Percentiles rank a stretch among this genome's conserved stretches.
phyloP scores from a whole-genome alignment of 2,113 vertebrate species.

The Pygoscelis antarcticus region DNA sequence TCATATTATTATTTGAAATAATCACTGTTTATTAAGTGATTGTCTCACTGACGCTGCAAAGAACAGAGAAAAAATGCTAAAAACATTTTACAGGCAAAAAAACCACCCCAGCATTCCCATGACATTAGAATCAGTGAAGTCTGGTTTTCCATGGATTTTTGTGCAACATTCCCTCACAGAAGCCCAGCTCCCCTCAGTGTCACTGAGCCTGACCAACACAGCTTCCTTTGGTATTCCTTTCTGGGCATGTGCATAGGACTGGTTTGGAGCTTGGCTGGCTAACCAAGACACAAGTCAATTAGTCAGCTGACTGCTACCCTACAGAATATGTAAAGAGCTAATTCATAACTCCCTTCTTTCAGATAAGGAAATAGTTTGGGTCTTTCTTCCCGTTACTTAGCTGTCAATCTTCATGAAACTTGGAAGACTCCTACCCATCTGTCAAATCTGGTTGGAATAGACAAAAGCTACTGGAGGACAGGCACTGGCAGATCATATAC shows the following conservation, averaged over 20 bases:
- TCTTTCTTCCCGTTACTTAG: not conserved
- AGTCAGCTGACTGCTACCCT: not conserved
- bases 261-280: not conserved
- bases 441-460: not conserved
- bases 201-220: not conserved
- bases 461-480: not conserved
- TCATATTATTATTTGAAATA: not conserved
- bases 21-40: not conserved
- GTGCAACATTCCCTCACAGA: not conserved
- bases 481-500: not conserved
- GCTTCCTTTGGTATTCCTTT: not conserved
- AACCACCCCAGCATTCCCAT: too few relatives aligned
- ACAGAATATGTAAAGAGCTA: not conserved
- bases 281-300: accelerated
- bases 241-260: not conserved
- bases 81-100: not conserved
- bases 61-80: not conserved
- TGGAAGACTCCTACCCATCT: not conserved
- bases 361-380: not conserved
- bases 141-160: not conserved
- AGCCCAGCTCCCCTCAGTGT: not conserved
- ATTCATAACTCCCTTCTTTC: not conserved
- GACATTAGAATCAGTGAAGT: not conserved
- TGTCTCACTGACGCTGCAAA: not conserved
- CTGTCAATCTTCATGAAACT: not conserved